Conservation (phyloP, 2,888 invertebrate genomes). For the Hemaris fuciformis region DNA sequence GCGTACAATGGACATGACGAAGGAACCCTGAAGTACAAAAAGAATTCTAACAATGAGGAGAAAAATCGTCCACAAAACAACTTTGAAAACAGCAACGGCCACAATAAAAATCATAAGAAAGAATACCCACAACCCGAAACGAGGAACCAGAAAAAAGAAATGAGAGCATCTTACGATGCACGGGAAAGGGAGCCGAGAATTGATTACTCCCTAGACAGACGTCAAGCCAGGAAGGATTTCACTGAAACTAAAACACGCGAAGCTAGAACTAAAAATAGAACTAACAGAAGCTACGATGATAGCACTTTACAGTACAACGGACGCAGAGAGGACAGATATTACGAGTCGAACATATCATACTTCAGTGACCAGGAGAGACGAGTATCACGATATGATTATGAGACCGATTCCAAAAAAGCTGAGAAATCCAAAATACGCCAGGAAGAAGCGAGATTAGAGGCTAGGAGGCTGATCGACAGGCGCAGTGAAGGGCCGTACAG, state of each 20-base stretch:
- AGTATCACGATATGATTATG: slow-evolving; percentile 71
- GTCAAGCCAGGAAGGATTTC: slow-evolving; percentile 63
- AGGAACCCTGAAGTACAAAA: slow-evolving; percentile 75
- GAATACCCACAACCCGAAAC: slow-evolving; percentile 69
- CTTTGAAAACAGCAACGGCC: too few relatives aligned
- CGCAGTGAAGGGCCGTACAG: slow-evolving; percentile 72
- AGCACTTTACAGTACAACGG: slow-evolving; percentile 70
- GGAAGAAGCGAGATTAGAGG: slow-evolving; percentile 73
- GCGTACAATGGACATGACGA: slow-evolving; percentile 69
- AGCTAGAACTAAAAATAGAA: slow-evolving; percentile 50
- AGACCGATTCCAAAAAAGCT: slow-evolving; percentile 78
- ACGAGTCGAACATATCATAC: slow-evolving; percentile 74
- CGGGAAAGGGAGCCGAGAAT: slow-evolving; percentile 63
- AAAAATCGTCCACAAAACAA: slow-evolving; percentile 56
- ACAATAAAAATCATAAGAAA: slow-evolving; percentile 54
- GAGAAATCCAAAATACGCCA: slow-evolving; percentile 76
- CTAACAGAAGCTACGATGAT: slow-evolving; percentile 72
- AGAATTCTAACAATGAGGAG: slow-evolving; percentile 68
- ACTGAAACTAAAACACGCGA: slow-evolving; percentile 62
- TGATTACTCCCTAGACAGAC: slow-evolving; percentile 72
- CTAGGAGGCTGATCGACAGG: slow-evolving; percentile 64
- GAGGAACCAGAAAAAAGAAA: slow-evolving; percentile 64
- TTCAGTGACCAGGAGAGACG: slow-evolving; percentile 71
- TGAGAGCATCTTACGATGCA: slow-evolving; percentile 49
- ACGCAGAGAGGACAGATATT: slow-evolving; percentile 68